Percentiles rank a stretch among this genome's conserved stretches.
phyloP scores from a whole-genome alignment of 2,113 vertebrate genomes.

The Eonycteris spelaea region DNA sequence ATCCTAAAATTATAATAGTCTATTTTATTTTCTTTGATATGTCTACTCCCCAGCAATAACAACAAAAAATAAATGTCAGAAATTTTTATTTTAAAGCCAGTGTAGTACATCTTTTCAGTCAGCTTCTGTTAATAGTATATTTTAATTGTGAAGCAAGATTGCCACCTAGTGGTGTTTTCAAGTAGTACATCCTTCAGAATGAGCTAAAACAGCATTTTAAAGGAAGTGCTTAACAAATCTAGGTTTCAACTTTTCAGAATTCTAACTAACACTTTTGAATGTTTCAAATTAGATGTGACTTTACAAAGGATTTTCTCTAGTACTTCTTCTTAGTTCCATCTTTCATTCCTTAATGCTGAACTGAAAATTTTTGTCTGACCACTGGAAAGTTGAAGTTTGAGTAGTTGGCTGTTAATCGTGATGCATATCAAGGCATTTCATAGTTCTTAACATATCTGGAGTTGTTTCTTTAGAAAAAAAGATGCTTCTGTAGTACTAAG shows the following conservation, averaged over 20 bases:
- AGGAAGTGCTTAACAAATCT: slow-evolving; percentile 5
- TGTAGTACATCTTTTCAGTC: not conserved
- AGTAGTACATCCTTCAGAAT: slow-evolving; percentile 37
- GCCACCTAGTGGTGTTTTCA: slow-evolving; percentile 68
- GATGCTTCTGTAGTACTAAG: not conserved
- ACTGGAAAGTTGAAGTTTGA: not conserved
- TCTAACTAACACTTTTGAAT: slow-evolving; percentile 17
- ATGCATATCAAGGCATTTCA: not conserved
- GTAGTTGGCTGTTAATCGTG: not conserved
- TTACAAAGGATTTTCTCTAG: not conserved
- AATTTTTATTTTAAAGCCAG: slow-evolving; percentile 25
- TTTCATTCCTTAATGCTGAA: not conserved
- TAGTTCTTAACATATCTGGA: not conserved
- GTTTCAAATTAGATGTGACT: not conserved
- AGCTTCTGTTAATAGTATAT: not conserved
- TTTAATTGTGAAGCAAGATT: slow-evolving; percentile 67
- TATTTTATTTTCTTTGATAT: slow-evolving; percentile 27
- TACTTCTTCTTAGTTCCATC: not conserved
- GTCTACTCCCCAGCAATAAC: not conserved
- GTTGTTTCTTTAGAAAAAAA: not conserved
- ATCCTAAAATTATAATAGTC: not conserved
- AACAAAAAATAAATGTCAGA: not conserved
- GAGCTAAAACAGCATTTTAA: not conserved
- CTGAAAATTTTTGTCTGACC: not conserved
- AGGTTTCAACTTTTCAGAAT: slow-evolving; percentile 15